Conservation (phyloP, 2,888 invertebrate species). For the Chironomus riparius region DNA sequence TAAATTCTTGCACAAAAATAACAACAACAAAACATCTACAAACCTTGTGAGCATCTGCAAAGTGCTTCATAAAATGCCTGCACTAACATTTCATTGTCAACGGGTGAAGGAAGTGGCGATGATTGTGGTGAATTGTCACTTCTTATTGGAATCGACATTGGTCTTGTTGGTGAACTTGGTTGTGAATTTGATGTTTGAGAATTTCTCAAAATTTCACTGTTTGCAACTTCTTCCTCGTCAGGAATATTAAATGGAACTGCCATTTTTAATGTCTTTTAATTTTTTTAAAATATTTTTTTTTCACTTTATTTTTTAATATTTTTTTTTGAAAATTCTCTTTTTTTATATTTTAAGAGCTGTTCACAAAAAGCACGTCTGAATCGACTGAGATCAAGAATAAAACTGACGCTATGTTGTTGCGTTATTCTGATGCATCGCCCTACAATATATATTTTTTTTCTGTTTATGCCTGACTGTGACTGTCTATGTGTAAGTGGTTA, state of each 20-base stretch:
- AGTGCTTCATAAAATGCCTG: slow-evolving; percentile 11
- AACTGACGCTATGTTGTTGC: background rate
- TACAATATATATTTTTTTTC: background rate
- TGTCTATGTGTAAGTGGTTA: background rate
- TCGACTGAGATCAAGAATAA: background rate
- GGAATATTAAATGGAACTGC: background rate
- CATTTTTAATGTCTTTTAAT: background rate
- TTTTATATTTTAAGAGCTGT: too few species aligned
- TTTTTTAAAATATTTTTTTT: background rate
- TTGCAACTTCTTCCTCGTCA: background rate
- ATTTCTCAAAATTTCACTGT: too few species aligned
- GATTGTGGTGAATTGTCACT: background rate
- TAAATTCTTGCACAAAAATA: too few species aligned
- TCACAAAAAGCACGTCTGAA: background rate
- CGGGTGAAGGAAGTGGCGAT: background rate
- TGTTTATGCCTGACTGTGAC: background rate
- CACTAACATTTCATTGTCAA: slow-evolving; percentile 5
- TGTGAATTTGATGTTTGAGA: background rate
- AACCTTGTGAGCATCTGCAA: slow-evolving; percentile 1
- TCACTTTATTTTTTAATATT: too few species aligned
- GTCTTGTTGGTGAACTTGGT: background rate
- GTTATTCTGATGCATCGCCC: background rate
- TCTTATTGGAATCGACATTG: too few species aligned
- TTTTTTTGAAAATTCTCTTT: too few species aligned
- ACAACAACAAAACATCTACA: too few species aligned